Percentiles rank a stretch among this genome's conserved stretches.
phyloP scores from a whole-genome alignment of 1,140 invertebrate species.

The Camponotus pennsylvanicus region DNA sequence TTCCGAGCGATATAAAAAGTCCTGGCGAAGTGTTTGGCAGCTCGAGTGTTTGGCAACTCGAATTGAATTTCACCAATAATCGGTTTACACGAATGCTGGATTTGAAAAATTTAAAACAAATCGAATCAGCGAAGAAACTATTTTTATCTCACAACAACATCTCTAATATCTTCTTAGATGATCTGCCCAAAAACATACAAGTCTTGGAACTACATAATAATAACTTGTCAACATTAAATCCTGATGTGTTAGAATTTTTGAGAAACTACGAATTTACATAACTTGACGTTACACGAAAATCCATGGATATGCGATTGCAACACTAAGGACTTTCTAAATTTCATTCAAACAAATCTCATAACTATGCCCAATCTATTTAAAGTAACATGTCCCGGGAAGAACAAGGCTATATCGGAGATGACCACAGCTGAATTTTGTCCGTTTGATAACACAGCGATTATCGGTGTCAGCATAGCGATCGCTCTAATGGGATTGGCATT shows the following conservation, averaged over 20 bases:
- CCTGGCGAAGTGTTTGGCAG: slow-evolving; percentile 51
- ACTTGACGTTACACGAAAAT: slow-evolving; percentile 87
- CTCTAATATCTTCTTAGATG: slow-evolving; percentile 75
- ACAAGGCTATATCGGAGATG: slow-evolving; percentile 80
- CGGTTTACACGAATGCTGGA: slow-evolving; percentile 81
- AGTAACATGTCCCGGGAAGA: slow-evolving; percentile 84
- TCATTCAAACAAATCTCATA: slow-evolving; percentile 85
- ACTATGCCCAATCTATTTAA: slow-evolving; percentile 79
- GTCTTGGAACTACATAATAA: slow-evolving; percentile 87
- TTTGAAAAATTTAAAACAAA: slow-evolving; percentile 9
- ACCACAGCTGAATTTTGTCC: slow-evolving; percentile 87
- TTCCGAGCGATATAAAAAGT: slow-evolving; percentile 79
- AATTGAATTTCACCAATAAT: slow-evolving; percentile 87
- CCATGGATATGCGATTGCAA: slow-evolving; percentile 89
- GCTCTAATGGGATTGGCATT: slow-evolving; percentile 84
- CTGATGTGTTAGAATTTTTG: slow-evolving; percentile 80
- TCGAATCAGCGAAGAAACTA: slow-evolving; percentile 84
- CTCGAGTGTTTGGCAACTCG: slow-evolving; percentile 81
- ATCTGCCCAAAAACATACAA: slow-evolving; percentile 69
- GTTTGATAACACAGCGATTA: slow-evolving; percentile 78
- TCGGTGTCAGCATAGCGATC: slow-evolving; percentile 84
- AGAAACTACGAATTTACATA: slow-evolving; percentile 77
- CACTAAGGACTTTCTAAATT: slow-evolving; percentile 86
- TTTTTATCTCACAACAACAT: slow-evolving; percentile 87
- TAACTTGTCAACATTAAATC: slow-evolving; percentile 83